These are phyloP conservation scores for Scaptomyza pallida DNA, from an alignment of 1,140 invertebrate genomes.

Conservation along the genomic window DNA sequence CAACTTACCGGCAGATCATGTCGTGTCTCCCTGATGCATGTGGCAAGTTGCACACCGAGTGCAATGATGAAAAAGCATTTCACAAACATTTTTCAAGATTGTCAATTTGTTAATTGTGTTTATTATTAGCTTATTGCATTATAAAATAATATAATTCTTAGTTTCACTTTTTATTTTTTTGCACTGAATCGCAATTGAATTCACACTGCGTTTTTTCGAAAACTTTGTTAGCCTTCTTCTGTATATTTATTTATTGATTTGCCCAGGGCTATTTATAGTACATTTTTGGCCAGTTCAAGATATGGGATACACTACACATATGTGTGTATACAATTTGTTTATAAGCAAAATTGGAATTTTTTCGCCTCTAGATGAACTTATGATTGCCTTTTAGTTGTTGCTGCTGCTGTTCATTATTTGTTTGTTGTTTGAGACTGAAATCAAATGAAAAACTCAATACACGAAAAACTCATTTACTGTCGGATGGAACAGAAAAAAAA, in stretches of 20 bases:
- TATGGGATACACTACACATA: conserved; percentile 16
- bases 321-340: conserved; percentile 58
- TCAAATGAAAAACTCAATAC: conserved; percentile 1
- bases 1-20: conserved; percentile 35
- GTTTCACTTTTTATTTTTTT: conserved; percentile 24
- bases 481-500: too few relatives aligned
- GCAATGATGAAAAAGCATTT: conserved; percentile 3
- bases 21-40: conserved; percentile 5
- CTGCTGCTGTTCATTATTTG: conserved; percentile 26
- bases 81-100: conserved; percentile 49
- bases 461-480: conserved; percentile 27
- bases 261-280: conserved; percentile 66
- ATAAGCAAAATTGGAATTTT: conserved; percentile 47
- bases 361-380: conserved; percentile 48
- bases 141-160: conserved; percentile 14
- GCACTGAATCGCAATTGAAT: conserved; percentile 63
- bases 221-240: conserved; percentile 46
- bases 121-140: conserved; percentile 9
- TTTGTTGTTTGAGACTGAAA: conserved; percentile 30
- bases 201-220: conserved; percentile 18
- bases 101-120: conserved; percentile 9
- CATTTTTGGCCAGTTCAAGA: conserved; percentile 29
- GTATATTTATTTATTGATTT: conserved; percentile 76
- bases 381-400: conserved; percentile 40
- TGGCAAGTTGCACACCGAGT: conserved; percentile 35